Evolutionary conservation across 1,140 invertebrate genomes (phyloP).

Genomic region (Atta texana): DNA sequence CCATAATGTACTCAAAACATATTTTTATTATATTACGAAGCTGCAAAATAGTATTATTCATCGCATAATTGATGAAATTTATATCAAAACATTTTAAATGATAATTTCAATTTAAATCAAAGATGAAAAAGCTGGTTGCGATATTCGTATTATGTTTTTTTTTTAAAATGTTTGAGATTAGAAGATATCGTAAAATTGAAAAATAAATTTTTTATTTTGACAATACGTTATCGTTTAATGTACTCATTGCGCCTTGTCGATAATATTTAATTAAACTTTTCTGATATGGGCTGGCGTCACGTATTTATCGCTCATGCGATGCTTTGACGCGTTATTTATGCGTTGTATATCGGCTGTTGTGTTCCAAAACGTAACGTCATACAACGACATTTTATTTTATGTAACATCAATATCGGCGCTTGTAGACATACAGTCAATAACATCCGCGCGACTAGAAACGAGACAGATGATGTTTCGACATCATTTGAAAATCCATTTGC

Average conservation of each 20-base stretch:
- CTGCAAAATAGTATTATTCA: background rate
- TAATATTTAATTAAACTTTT: conserved; percentile 59
- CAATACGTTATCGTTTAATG: background rate
- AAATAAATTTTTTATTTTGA: background rate
- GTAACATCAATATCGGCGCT: conserved; percentile 54
- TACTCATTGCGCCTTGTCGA: background rate
- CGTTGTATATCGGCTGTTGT: conserved; percentile 26
- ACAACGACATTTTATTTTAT: conserved; percentile 59
- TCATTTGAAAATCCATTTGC: conserved; percentile 55
- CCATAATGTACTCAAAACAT: background rate
- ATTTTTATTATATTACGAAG: conserved; percentile 8
- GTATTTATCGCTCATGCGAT: conserved; percentile 40
- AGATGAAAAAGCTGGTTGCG: background rate
- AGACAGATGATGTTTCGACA: conserved; percentile 47
- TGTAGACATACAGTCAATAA: conserved; percentile 58
- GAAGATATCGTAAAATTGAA: background rate
- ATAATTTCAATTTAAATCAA: conserved; percentile 14
- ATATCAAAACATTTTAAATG: background rate
- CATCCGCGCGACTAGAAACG: conserved; percentile 44
- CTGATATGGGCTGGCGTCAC: conserved; percentile 7
- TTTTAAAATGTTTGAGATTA: background rate
- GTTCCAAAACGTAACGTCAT: conserved; percentile 24
- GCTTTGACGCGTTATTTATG: conserved; percentile 37
- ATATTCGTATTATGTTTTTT: background rate
- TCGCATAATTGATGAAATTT: conserved; percentile 14